These are phyloP conservation scores for Parelbella ahira DNA, from an alignment of 2,888 invertebrate genomes.

Conservation along the genomic window DNA sequence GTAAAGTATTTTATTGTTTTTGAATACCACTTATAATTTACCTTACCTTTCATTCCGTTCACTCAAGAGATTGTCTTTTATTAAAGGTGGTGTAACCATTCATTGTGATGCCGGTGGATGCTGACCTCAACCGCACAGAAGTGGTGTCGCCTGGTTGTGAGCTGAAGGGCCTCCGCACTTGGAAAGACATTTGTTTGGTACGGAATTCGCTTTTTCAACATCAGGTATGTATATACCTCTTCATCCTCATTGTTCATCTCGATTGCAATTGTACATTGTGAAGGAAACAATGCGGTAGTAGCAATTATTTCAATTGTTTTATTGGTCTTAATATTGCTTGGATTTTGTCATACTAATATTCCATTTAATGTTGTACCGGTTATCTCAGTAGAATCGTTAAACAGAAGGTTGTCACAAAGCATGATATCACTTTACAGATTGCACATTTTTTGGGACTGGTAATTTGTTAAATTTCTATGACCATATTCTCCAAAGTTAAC, in stretches of 20 bases:
- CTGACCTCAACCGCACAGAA: constrained; percentile 77
- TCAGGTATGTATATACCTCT: constrained; percentile 58
- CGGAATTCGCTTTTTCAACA: constrained; percentile 76
- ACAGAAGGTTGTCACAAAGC: too few species aligned
- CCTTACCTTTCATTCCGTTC: not conserved
- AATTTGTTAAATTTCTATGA: too few species aligned
- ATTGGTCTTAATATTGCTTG: not conserved
- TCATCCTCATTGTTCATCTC: constrained; percentile 14
- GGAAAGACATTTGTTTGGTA: constrained; percentile 79
- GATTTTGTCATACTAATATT: too few species aligned
- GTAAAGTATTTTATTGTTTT: too few species aligned
- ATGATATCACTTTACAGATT: too few species aligned
- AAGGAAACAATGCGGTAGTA: not conserved
- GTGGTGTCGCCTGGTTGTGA: constrained; percentile 79
- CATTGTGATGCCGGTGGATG: constrained; percentile 82
- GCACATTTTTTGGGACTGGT: too few species aligned
- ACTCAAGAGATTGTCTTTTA: too few species aligned
- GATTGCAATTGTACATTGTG: not conserved
- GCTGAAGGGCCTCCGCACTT: constrained; percentile 77
- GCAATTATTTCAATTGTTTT: not conserved
- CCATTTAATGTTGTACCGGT: too few species aligned
- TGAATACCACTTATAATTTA: too few species aligned
- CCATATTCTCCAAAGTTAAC: too few species aligned
- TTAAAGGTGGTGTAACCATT: constrained; percentile 76
- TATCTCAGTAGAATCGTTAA: too few species aligned